A percentile compares a stretch with the other conserved stretches of the same genome.
Evolutionary conservation across 2,888 invertebrate species (phyloP).

Genomic region (Eucriotettix oculatus): DNA sequence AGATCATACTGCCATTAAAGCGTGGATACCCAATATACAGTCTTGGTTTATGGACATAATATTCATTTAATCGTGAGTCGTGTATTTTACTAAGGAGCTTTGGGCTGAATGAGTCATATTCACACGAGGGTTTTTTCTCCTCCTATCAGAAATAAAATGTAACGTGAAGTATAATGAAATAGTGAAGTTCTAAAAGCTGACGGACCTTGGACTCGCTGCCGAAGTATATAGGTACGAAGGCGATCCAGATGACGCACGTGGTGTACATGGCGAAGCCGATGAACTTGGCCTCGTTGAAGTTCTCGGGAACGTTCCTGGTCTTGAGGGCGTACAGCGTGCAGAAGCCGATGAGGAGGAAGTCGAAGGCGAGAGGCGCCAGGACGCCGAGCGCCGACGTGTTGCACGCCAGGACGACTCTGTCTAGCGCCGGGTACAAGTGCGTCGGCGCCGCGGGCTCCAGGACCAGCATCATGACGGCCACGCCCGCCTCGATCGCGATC

Average conservation of each 20-base stretch:
- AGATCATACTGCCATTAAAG: no score
- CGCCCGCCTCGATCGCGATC: constrained; percentile 47
- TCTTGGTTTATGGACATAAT: no score
- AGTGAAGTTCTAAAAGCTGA: no score
- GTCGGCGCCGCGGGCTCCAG: constrained; percentile 41
- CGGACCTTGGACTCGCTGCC: constrained; percentile 45
- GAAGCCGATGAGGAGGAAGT: constrained; percentile 49
- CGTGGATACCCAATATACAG: no score
- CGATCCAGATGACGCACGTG: constrained; percentile 61
- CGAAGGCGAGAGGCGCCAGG: constrained; percentile 48
- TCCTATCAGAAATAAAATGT: no score
- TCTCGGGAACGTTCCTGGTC: constrained; percentile 62
- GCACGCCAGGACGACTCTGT: constrained; percentile 43
- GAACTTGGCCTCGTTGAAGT: constrained; percentile 60
- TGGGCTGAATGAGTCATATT: no score
- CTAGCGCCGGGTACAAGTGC: constrained; percentile 31
- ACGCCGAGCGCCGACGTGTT: constrained; percentile 40
- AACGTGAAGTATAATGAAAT: no score
- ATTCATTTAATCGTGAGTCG: no score
- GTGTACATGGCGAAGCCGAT: constrained; percentile 71
- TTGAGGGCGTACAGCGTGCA: constrained; percentile 66
- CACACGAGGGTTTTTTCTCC: no score
- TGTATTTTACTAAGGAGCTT: no score
- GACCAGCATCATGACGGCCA: constrained; percentile 40
- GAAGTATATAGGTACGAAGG: constrained; percentile 61